Evolutionary conservation across 2,113 vertebrate species (phyloP), one percentile per base, ranked within the genome.

Genomic region (Pangasianodon hypophthalmus): DNA sequence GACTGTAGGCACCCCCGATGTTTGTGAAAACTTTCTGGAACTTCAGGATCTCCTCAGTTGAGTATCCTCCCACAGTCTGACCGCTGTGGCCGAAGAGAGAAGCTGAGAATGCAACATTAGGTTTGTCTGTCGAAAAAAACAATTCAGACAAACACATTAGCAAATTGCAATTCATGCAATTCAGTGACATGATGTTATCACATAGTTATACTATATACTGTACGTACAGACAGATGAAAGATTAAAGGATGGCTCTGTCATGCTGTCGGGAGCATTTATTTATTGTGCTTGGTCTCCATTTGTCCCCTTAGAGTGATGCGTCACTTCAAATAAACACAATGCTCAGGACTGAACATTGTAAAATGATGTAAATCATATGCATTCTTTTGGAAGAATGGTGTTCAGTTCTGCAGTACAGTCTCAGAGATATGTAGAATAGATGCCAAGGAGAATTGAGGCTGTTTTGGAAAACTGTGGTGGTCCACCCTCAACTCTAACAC

Each of bases 1-100:
- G 5, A 21, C 48, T 80, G 64, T 81, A 88, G 46, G 58, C 75
- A 67, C 18, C 5, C 5, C 87, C 75, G 14, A 26, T 37, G 44
- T 81, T 88, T 46, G 52, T 64, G 29, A 67, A 80, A 48, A 81
- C 75, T 13, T 80, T 87, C 29, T 26, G 44, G 26, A 88, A 88
- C 21, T 24, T 50, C 41, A 88, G 29, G 44, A 46, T 81, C 50
- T 80, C 29, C 54, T 64, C 75, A 64, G 58, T 37, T 64, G 8
- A 41, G 41, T 81, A 10, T 81, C 87, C 87, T 88, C 87, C 75
- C 41, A 80, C 1, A 2, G 86, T 87, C 29, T 80, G 26, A 48
- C 86, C 44, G 29, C 56, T 75, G 0, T 64, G 21, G 5, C 75
- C 75, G 14, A 80, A 62, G 0, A 87, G 75, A 48, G 75, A 80